These are phyloP conservation scores for Labeo catla DNA, from an alignment of 2,113 vertebrate genomes.

Conservation along the genomic window DNA sequence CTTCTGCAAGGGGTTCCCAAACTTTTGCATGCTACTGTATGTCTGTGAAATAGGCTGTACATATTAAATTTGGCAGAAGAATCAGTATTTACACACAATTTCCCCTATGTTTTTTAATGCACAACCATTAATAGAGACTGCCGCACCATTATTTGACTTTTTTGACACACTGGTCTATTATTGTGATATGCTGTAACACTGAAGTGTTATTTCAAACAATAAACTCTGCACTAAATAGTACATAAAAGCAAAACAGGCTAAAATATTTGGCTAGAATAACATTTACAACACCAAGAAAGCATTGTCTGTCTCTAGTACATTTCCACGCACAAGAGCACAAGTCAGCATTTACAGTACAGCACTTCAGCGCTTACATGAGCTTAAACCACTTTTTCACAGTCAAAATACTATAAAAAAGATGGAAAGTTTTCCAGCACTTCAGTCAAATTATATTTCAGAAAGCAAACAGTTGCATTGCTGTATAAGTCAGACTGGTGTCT, in stretches of 20 bases:
- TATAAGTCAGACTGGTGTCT: conserved; percentile 18
- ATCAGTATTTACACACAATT: too few species aligned
- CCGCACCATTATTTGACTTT: too few species aligned
- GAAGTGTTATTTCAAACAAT: background rate
- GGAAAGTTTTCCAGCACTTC: conserved; percentile 51
- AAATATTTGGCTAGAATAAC: background rate
- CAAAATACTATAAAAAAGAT: background rate
- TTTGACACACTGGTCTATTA: background rate
- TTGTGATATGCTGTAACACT: background rate
- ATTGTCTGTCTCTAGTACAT: conserved; percentile 31
- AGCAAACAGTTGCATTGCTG: conserved; percentile 43
- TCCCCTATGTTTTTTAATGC: too few species aligned
- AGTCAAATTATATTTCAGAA: conserved; percentile 46
- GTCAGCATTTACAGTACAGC: conserved; percentile 41
- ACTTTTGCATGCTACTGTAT: background rate
- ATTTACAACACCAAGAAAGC: background rate
- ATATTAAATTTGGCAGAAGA: background rate
- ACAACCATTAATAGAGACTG: too few species aligned
- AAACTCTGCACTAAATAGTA: background rate
- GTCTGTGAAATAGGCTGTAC: background rate
- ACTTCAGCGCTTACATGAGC: conserved; percentile 9
- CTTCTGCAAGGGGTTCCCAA: too few species aligned
- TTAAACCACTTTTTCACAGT: conserved; percentile 20
- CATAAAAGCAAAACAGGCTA: background rate
- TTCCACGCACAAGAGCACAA: conserved; percentile 38